Conservation (phyloP, 2,888 invertebrate genomes). For the Euphydryas editha region DNA sequence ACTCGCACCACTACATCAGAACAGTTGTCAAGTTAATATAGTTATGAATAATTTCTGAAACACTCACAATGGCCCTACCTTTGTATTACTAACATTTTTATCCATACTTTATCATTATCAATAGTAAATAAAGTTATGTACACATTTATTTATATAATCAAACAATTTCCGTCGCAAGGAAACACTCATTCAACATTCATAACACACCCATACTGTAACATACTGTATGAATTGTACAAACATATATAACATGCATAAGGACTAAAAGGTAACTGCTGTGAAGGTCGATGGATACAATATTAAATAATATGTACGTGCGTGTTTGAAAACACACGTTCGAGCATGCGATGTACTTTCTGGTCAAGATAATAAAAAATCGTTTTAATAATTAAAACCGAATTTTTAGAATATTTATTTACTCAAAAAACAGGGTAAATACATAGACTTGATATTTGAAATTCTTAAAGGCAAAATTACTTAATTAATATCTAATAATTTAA, state of each 20-base stretch:
- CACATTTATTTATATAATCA: background rate
- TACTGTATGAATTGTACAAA: background rate
- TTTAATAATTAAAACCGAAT: background rate
- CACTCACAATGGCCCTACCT: background rate
- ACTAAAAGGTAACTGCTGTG: background rate
- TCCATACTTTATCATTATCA: background rate
- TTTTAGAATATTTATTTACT: too few relatives aligned
- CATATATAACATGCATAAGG: slow-evolving; percentile 4
- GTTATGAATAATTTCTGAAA: background rate
- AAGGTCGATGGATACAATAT: background rate
- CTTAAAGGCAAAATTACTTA: too few relatives aligned
- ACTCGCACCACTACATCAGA: too few relatives aligned
- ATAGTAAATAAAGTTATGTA: background rate
- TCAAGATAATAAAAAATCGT: background rate
- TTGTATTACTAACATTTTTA: background rate
- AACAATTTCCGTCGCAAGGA: slow-evolving; percentile 2
- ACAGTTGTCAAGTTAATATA: background rate
- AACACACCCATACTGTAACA: slow-evolving; percentile 2
- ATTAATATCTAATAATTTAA: too few relatives aligned
- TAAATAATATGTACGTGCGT: background rate
- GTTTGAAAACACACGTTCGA: background rate
- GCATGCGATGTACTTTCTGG: background rate
- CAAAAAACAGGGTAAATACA: too few relatives aligned
- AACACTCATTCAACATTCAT: slow-evolving; percentile 6
- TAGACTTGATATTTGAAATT: too few relatives aligned